Percentiles rank a stretch among this genome's conserved stretches.
Evolutionary conservation across 2,113 vertebrate species (phyloP).

Genomic region (Poeciliopsis prolifica): DNA sequence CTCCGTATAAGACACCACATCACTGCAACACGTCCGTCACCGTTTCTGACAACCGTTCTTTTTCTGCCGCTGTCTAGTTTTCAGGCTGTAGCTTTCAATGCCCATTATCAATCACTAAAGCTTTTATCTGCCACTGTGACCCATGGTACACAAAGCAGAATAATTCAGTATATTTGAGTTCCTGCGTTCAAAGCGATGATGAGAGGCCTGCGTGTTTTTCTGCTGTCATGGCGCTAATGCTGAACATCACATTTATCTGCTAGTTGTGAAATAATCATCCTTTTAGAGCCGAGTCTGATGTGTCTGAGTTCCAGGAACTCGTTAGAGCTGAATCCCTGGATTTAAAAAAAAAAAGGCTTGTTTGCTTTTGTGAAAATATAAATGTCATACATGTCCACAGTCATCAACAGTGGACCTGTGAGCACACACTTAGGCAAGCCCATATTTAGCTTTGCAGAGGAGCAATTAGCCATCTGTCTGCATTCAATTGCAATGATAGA

Average conservation of each 20-base stretch:
- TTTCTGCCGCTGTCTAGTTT: conserved; percentile 50
- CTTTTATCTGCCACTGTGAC: conserved; percentile 65
- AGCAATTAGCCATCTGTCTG: conserved; percentile 68
- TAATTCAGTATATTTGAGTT: conserved; percentile 59
- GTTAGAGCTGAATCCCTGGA: not conserved
- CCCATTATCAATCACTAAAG: conserved; percentile 68
- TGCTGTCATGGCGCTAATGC: conserved; percentile 31
- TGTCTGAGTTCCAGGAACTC: conserved; percentile 24
- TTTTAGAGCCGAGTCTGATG: conserved; percentile 29
- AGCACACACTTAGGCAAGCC: conserved; percentile 12
- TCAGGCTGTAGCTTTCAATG: conserved; percentile 61
- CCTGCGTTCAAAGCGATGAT: conserved; percentile 45
- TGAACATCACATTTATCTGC: conserved; percentile 35
- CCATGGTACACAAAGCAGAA: conserved; percentile 54
- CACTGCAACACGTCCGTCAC: conserved; percentile 41
- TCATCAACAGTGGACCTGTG: conserved; percentile 36
- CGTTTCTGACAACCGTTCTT: conserved; percentile 50
- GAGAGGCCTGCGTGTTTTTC: conserved; percentile 54
- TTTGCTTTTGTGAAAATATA: conserved; percentile 9
- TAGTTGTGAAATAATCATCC: conserved; percentile 50
- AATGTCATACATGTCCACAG: conserved; percentile 29
- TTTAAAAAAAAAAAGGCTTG: not conserved
- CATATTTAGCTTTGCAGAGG: conserved; percentile 37
- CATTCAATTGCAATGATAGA: conserved; percentile 43
- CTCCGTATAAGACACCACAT: conserved; percentile 31